Evolutionary conservation across 2,797 vertebrate genomes (phyloP).

Genomic region (Pseudomugil tenellus): DNA sequence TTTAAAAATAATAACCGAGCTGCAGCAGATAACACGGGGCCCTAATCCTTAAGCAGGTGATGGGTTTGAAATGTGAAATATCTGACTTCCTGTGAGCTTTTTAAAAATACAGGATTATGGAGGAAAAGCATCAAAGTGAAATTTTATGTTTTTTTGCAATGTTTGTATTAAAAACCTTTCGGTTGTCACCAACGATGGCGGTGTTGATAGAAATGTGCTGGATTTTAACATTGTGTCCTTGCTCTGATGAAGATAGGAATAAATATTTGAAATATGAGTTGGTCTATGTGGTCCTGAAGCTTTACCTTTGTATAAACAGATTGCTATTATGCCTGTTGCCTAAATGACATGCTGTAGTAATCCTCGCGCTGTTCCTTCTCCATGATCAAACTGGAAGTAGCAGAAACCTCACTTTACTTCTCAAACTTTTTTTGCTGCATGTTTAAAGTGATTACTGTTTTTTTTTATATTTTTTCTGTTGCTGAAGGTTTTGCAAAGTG

Average conservation of each 20-base stretch:
- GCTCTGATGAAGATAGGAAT: not conserved
- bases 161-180: not conserved
- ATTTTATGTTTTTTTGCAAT: too few species aligned
- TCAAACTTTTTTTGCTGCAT: slow-evolving; percentile 5
- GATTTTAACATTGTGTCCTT: not conserved
- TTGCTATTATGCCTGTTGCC: not conserved
- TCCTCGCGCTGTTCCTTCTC: not conserved
- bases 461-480: not conserved
- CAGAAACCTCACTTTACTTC: too few species aligned
- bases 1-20: not conserved
- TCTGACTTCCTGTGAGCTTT: not conserved
- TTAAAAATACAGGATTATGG: not conserved
- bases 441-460: not conserved
- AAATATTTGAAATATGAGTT: not conserved
- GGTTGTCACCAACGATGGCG: not conserved
- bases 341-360: not conserved
- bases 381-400: not conserved
- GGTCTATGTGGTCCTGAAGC: not conserved
- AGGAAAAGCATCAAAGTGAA: too few species aligned
- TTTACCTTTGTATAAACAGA: not conserved
- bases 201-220: not conserved
- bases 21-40: too few species aligned
- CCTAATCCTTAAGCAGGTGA: too few species aligned
- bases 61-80: not conserved
- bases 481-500: not conserved